Base-by-base conservation (phyloP, 2,888 invertebrate genomes). In the Adelphocoris suturalis region DNA sequence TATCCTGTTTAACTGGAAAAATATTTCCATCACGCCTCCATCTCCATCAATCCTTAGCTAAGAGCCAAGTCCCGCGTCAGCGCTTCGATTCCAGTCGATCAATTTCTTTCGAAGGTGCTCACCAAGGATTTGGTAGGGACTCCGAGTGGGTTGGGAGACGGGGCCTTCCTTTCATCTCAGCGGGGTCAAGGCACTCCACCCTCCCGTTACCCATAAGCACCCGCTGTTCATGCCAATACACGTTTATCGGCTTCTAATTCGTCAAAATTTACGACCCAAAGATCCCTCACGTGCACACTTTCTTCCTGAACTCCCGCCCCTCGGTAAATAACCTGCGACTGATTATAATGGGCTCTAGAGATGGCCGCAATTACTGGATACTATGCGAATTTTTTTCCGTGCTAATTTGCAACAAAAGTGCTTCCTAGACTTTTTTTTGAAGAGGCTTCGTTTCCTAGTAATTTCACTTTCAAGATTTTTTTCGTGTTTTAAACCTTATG, bases 11-110 rank as follows among this genome's bases (percentile, higher is more conserved):
- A 78, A 46, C 37, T 14, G 78, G 78, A 46, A 16, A 78, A 78
- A 78, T 78, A 78, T 78, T 78, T 78, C 78, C 78, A 78, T 78
- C 78, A 78, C 46, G 46, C 78, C 78, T 78, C 47, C 78, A 78
- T 78, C 78, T 78, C 78, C 78, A 78, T 78, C 78, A 78, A 78
- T 78, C 78, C 78, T 47, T 78, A n/a, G 7, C 47, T 68, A 68
- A 68, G 68, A 23, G 68, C 68, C 68, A 68, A 68, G 78, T 46
- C 78, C 47, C 78, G 78, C 78, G 78, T 46, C 78, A 78, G 78
- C 46, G 47, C 37, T 46, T 78, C 78, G 46, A 47, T 78, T 78
- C 47, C 9, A 78, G 78, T 46, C 78, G 78, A 78, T 78, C 37
- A 47, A 78, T 78, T 47, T 19, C 78, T 46, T 78, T 19, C 23